These are phyloP conservation scores for Heterochromis multidens DNA, from an alignment of 2,113 vertebrate species.

Conservation along the genomic window DNA sequence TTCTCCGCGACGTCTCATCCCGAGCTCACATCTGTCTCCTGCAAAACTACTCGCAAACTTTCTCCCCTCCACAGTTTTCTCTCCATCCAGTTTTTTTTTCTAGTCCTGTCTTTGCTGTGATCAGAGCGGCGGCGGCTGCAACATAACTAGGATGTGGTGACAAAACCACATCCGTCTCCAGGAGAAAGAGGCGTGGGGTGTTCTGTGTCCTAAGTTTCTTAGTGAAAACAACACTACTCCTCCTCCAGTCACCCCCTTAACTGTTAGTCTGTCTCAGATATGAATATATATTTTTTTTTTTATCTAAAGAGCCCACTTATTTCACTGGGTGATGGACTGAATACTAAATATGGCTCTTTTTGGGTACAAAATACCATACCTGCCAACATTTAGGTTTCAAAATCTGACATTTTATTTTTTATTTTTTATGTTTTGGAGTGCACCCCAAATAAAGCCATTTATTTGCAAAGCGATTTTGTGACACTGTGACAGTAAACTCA, in stretches of 20 bases:
- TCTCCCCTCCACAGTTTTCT: neutral
- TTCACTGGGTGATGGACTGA: neutral
- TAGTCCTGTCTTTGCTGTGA: slow-evolving; percentile 35
- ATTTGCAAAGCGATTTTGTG: too few species aligned
- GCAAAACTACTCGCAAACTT: slow-evolving; percentile 7
- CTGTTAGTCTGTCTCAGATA: neutral
- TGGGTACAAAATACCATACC: neutral
- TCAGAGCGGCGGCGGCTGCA: slow-evolving; percentile 19
- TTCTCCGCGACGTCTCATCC: slow-evolving; percentile 9
- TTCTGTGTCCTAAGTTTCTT: neutral
- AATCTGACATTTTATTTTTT: neutral
- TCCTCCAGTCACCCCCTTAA: neutral
- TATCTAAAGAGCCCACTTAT: neutral
- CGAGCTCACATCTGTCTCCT: slow-evolving; percentile 24
- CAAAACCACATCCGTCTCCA: slow-evolving; percentile 55
- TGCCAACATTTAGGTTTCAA: neutral
- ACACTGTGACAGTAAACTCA: neutral
- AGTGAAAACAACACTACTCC: neutral
- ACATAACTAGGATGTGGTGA: slow-evolving; percentile 56
- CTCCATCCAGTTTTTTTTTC: neutral
- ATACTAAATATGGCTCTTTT: neutral
- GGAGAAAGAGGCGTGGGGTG: neutral
- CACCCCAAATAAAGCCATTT: too few species aligned
- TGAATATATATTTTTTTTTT: neutral
- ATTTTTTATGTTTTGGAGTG: too few species aligned